Evolutionary conservation across 2,888 invertebrate genomes (phyloP).

Genomic region (Leucozona laternaria): DNA sequence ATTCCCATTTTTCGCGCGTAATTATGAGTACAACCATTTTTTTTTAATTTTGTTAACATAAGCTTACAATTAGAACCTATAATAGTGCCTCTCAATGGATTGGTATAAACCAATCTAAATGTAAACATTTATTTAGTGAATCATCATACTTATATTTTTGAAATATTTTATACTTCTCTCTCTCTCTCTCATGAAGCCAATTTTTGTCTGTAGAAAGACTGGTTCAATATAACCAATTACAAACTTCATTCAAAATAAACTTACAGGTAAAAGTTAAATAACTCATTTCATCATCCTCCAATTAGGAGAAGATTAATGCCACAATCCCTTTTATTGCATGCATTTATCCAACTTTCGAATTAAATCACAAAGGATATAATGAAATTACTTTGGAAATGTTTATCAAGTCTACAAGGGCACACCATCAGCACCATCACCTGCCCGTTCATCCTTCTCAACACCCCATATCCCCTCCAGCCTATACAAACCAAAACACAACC

Average conservation of each 20-base stretch:
- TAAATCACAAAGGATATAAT: conserved; percentile 32
- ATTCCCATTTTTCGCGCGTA: too few relatives aligned
- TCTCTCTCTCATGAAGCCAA: background rate
- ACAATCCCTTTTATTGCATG: conserved; percentile 7
- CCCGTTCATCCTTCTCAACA: background rate
- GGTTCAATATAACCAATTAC: background rate
- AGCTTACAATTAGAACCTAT: too few relatives aligned
- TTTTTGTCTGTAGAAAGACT: background rate
- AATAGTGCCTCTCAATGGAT: too few relatives aligned
- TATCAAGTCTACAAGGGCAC: conserved; percentile 23
- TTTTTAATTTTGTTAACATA: too few relatives aligned
- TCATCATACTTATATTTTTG: too few relatives aligned
- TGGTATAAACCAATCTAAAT: too few relatives aligned
- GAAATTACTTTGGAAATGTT: conserved; percentile 20
- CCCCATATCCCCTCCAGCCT: too few relatives aligned
- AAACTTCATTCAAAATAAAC: background rate
- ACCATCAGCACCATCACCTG: conserved; percentile 17
- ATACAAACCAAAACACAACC: too few relatives aligned
- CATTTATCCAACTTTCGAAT: conserved; percentile 3
- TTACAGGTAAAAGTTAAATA: background rate
- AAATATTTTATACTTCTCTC: background rate
- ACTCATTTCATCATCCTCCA: conserved; percentile 14
- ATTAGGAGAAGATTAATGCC: conserved; percentile 1
- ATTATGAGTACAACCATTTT: too few relatives aligned
- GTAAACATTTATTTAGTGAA: too few relatives aligned